Conservation (phyloP, 23 tunicate species). For the Corella eumyota region DNA sequence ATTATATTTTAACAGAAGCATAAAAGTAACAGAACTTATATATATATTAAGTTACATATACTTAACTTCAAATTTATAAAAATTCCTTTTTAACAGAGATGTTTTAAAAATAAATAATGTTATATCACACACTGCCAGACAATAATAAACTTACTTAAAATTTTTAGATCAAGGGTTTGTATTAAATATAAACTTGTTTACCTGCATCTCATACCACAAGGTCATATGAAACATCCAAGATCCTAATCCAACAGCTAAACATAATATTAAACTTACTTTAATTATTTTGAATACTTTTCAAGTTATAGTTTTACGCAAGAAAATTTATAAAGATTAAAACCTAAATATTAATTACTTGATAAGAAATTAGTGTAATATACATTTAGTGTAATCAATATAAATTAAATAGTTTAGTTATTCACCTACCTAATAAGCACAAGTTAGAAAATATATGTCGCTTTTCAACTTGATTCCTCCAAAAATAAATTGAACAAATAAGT, state of each 20-base stretch:
- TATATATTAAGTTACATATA: too few species aligned
- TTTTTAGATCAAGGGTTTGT: background rate
- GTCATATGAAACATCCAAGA: conserved; percentile 98
- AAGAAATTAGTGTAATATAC: too few species aligned
- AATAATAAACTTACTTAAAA: background rate
- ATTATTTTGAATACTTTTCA: too few species aligned
- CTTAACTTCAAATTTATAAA: too few species aligned
- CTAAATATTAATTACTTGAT: too few species aligned
- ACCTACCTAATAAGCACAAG: conserved; percentile 45
- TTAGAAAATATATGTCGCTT: conserved; percentile 36
- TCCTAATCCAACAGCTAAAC: conserved; percentile 86
- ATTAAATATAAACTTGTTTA: background rate
- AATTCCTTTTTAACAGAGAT: too few species aligned
- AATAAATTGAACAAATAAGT: conserved; percentile 55
- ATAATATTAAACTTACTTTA: background rate
- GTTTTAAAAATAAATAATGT: too few species aligned
- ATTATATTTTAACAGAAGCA: too few species aligned
- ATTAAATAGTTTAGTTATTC: background rate
- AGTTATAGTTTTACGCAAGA: too few species aligned
- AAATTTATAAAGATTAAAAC: too few species aligned
- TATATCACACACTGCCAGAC: background rate
- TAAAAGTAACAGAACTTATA: too few species aligned
- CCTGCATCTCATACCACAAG: conserved; percentile 92
- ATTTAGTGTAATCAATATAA: too few species aligned
- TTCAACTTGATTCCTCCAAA: conserved; percentile 73